These are phyloP conservation scores for Zosterops lateralis DNA, from an alignment of 2,113 vertebrate species.

Conservation along the genomic window DNA sequence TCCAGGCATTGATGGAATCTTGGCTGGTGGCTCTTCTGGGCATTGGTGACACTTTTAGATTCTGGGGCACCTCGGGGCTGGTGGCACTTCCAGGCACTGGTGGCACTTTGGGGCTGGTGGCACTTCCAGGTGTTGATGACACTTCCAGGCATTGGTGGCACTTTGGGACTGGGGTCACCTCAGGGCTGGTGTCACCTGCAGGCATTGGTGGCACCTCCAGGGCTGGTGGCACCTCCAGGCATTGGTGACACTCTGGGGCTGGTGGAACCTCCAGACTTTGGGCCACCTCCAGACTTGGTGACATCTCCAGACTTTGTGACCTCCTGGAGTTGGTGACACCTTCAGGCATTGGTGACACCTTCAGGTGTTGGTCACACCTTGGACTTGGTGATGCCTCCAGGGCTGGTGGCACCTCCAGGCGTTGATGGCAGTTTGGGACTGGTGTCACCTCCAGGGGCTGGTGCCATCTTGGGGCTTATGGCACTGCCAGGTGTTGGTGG, in stretches of 20 bases:
- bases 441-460: background rate
- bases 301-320: background rate
- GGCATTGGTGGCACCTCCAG: too few species aligned
- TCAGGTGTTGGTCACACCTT: accelerated
- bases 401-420: accelerated
- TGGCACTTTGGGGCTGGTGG: background rate
- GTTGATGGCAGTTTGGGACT: too few species aligned
- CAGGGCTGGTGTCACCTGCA: background rate
- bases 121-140: background rate
- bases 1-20: background rate
- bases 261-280: background rate
- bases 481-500: accelerated
- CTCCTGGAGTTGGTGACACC: background rate
- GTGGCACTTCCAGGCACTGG: background rate
- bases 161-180: background rate
- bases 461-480: background rate
- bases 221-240: background rate
- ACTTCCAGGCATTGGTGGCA: background rate
- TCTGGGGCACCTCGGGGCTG: accelerated
- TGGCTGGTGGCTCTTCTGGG: background rate
- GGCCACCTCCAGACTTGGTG: background rate
- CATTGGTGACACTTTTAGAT: background rate
- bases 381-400: too few species aligned
- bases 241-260: background rate
- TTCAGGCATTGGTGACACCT: background rate